phyloP scores from a whole-genome alignment of 2,113 vertebrate species.

The Bostrychus sinensis region DNA sequence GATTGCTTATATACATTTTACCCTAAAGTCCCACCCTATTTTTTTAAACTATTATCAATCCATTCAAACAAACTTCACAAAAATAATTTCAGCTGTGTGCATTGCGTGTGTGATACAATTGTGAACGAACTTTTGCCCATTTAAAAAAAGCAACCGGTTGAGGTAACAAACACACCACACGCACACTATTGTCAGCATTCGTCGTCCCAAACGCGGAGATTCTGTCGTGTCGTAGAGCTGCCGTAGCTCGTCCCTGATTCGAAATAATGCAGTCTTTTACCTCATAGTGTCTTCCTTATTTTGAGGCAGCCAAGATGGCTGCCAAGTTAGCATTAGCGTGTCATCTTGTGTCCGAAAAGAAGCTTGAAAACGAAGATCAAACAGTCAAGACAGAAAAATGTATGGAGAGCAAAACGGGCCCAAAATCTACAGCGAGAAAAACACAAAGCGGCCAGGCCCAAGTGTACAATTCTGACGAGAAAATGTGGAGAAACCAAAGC shows the following conservation, averaged over 20 bases:
- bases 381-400: constrained; percentile 46
- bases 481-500: constrained; percentile 31
- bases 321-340: neutral
- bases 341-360: neutral
- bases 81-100: constrained; percentile 59
- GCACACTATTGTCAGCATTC: constrained; percentile 52
- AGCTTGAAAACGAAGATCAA: constrained; percentile 3
- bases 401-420: constrained; percentile 26
- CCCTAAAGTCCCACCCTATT: constrained; percentile 17
- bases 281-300: constrained; percentile 40
- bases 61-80: constrained; percentile 54
- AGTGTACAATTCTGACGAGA: constrained; percentile 12
- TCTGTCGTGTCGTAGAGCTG: constrained; percentile 54
- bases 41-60: constrained; percentile 17
- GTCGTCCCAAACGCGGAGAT: constrained; percentile 40
- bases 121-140: constrained; percentile 44
- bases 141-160: constrained; percentile 45
- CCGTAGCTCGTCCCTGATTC: constrained; percentile 72
- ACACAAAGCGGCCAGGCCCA: neutral
- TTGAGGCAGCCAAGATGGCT: constrained; percentile 20
- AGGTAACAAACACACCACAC: constrained; percentile 60
- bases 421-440: constrained; percentile 25
- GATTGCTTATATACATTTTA: constrained; percentile 68
- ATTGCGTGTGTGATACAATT: constrained; percentile 38
- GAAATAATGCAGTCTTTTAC: constrained; percentile 61